Evolutionary conservation across 2,888 invertebrate species (phyloP).

Genomic region (Protula sp.): DNA sequence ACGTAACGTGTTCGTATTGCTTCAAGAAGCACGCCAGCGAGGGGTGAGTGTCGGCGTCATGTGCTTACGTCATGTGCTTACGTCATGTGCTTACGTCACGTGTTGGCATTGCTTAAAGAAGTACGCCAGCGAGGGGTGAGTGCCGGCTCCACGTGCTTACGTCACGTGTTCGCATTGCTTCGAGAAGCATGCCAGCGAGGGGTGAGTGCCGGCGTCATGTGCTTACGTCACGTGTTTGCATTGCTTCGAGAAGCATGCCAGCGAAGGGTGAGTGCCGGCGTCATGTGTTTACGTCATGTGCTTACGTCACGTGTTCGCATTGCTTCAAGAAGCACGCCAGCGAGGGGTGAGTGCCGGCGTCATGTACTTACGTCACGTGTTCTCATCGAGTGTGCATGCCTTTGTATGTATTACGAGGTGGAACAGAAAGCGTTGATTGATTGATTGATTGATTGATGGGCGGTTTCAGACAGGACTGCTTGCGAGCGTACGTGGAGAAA

Average conservation of each 20-base stretch:
- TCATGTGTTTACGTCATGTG: neutral
- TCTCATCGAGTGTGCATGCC: no score
- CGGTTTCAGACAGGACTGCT: no score
- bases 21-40: slow-evolving; percentile 49
- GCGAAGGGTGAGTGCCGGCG: slow-evolving; percentile 40
- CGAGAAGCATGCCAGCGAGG: slow-evolving; percentile 47
- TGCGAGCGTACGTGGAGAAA: no score
- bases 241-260: slow-evolving; percentile 49
- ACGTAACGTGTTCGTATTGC: no score
- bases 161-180: no score
- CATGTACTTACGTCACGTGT: neutral
- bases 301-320: no score
- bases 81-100: no score
- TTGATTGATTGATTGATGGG: no score
- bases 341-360: slow-evolving; percentile 40
- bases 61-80: neutral
- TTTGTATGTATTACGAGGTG: slow-evolving; percentile 50
- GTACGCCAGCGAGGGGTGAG: slow-evolving; percentile 47
- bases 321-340: slow-evolving; percentile 49
- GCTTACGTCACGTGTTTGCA: no score
- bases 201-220: slow-evolving; percentile 38
- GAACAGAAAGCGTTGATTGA: no score
- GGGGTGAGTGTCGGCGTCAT: slow-evolving; percentile 39
- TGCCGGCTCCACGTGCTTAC: no score
- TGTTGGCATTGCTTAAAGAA: no score